These are phyloP conservation scores for Chlamydotis undulata DNA, from an alignment of 2,113 vertebrate genomes.

Conservation along the genomic window DNA sequence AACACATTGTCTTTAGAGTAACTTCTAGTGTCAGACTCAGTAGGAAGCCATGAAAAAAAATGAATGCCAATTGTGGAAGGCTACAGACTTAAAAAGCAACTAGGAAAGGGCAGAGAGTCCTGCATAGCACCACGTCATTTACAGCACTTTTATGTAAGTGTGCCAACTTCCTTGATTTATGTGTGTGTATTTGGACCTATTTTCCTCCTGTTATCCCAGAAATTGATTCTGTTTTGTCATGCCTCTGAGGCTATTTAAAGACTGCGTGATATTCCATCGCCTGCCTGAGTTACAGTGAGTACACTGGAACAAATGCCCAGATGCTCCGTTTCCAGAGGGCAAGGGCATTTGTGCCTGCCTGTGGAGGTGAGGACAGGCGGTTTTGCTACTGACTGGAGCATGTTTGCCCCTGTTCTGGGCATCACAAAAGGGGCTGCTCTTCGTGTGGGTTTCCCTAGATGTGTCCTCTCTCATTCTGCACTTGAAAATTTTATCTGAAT, in stretches of 20 bases:
- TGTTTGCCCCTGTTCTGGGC: neutral
- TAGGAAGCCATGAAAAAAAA: neutral
- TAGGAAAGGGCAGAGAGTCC: neutral
- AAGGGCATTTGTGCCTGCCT: neutral
- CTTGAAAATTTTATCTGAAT: neutral
- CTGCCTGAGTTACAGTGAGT: neutral
- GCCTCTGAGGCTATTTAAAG: conserved; percentile 24
- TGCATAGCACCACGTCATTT: neutral
- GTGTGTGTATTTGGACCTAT: conserved; percentile 23
- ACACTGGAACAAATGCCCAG: neutral
- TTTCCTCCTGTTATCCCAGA: conserved; percentile 7
- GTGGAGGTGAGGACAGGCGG: neutral
- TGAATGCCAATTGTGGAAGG: neutral
- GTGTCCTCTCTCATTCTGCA: neutral
- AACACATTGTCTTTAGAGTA: neutral
- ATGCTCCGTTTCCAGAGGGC: neutral
- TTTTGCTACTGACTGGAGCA: neutral
- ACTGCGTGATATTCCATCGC: neutral
- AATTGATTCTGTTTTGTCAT: neutral
- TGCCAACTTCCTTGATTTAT: conserved; percentile 26
- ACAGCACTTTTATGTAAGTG: neutral
- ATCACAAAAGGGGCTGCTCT: neutral
- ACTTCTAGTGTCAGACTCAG: neutral
- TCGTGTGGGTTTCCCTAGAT: neutral
- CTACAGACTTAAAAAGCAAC: neutral